Percentiles rank a stretch among this genome's conserved stretches.
These are phyloP conservation scores for Meteorus cinctellus DNA, from an alignment of 2,888 invertebrate genomes.

Conservation along the genomic window DNA sequence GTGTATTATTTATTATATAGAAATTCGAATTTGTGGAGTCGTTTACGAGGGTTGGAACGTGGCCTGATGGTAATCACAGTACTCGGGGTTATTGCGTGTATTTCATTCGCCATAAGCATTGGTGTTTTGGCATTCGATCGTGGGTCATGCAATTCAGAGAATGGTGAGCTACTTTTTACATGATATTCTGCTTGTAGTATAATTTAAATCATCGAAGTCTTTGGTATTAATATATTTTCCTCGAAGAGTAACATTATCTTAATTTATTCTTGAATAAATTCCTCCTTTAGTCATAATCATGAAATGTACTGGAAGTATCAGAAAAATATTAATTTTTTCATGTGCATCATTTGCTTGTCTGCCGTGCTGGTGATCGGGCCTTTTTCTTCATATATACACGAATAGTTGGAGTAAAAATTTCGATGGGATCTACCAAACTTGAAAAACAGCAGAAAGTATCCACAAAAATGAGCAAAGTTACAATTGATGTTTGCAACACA, in stretches of 20 bases:
- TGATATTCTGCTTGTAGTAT: slow-evolving; percentile 9
- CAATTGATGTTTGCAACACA: slow-evolving; percentile 79
- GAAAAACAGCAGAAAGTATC: slow-evolving; percentile 60
- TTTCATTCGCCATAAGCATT: slow-evolving; percentile 78
- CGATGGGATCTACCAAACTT: slow-evolving; percentile 68
- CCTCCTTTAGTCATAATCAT: no score
- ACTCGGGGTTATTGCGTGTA: slow-evolving; percentile 78
- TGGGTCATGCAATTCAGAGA: slow-evolving; percentile 55
- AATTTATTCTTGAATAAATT: no score
- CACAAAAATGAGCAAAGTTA: slow-evolving; percentile 59
- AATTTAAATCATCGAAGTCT: no score
- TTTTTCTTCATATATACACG: slow-evolving; percentile 48
- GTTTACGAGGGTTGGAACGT: slow-evolving; percentile 83
- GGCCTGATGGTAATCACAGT: slow-evolving; percentile 79
- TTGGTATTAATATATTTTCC: no score
- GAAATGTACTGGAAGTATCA: not conserved
- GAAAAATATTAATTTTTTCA: not conserved
- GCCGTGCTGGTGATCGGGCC: slow-evolving; percentile 47
- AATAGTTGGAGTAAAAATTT: slow-evolving; percentile 61
- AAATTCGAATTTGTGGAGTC: slow-evolving; percentile 88
- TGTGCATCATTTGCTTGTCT: slow-evolving; percentile 39
- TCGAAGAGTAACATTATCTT: not conserved
- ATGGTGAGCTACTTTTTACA: slow-evolving; percentile 56
- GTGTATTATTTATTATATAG: slow-evolving; percentile 73
- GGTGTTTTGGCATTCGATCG: slow-evolving; percentile 63